Conservation (phyloP, 2,797 vertebrate genomes). For the Micrastur ruficollis region DNA sequence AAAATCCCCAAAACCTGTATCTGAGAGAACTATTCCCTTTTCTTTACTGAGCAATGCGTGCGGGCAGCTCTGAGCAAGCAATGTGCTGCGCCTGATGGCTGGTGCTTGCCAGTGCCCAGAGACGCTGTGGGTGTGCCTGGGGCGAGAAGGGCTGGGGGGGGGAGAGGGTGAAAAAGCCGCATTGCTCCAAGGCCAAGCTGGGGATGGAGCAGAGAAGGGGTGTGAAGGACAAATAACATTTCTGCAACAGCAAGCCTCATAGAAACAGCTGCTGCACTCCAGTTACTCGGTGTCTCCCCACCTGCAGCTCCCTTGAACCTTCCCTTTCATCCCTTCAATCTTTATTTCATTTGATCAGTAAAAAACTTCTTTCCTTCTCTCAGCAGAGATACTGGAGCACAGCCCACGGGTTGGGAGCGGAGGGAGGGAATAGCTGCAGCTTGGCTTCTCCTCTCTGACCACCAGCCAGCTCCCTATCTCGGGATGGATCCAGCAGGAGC, state of each 20-base stretch:
- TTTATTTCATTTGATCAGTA: not conserved
- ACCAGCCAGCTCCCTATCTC: conserved; percentile 39
- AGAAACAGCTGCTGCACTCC: not conserved
- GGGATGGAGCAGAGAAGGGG: not conserved
- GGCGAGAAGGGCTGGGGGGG: not conserved
- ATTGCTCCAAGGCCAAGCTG: not conserved
- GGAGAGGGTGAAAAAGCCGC: not conserved
- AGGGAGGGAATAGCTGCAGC: conserved; percentile 20
- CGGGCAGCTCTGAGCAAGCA: not conserved
- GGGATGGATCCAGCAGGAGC: conserved; percentile 28
- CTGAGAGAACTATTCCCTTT: not conserved
- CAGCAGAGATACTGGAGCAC: conserved; percentile 26
- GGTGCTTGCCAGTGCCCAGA: not conserved
- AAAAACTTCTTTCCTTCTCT: not conserved
- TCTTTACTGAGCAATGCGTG: not conserved
- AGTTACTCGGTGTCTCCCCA: not conserved
- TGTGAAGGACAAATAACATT: not conserved
- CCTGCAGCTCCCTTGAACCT: not conserved
- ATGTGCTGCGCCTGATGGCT: accelerated
- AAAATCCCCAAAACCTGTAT: not conserved
- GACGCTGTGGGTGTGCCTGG: accelerated
- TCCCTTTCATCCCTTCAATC: not conserved
- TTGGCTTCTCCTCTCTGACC: conserved; percentile 33
- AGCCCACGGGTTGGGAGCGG: not conserved
- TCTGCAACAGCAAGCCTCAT: not conserved